These are phyloP conservation scores for Pogonomyrmex barbatus DNA, from an alignment of 1,140 invertebrate genomes.

Conservation along the genomic window DNA sequence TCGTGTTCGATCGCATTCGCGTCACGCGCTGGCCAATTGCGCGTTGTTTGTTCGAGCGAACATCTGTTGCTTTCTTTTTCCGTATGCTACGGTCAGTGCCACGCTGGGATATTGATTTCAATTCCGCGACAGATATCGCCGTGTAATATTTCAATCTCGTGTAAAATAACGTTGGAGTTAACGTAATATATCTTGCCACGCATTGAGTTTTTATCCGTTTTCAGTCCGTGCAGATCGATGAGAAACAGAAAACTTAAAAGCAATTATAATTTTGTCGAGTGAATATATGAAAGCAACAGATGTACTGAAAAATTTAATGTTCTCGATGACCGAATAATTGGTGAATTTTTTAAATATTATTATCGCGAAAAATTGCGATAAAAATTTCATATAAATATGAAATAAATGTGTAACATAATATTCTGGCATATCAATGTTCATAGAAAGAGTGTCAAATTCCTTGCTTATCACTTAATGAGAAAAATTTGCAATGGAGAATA, in stretches of 20 bases:
- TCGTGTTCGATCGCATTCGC: conserved; percentile 36
- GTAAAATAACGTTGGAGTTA: conserved; percentile 46
- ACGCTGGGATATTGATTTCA: conserved; percentile 47
- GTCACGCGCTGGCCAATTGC: conserved; percentile 45
- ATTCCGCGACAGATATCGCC: conserved; percentile 35
- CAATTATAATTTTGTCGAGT: neutral
- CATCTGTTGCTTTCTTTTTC: conserved; percentile 60
- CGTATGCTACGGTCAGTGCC: conserved; percentile 34
- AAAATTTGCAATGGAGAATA: conserved; percentile 55
- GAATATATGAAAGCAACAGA: too few relatives aligned
- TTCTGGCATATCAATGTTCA: neutral
- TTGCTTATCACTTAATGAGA: conserved; percentile 45
- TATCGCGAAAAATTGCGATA: neutral
- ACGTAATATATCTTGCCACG: conserved; percentile 24
- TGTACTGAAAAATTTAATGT: neutral
- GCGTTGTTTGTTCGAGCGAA: conserved; percentile 47
- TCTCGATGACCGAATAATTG: neutral
- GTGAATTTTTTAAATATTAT: conserved; percentile 1
- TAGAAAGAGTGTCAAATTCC: conserved; percentile 10
- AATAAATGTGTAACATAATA: conserved; percentile 1
- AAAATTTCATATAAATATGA: conserved; percentile 12
- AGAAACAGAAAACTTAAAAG: neutral
- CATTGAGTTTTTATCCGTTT: neutral
- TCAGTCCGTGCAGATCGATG: neutral
- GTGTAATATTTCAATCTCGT: conserved; percentile 53